These are phyloP conservation scores for Poeciliopsis paucimaculata DNA, from an alignment of 2,797 vertebrate genomes.

Conservation along the genomic window DNA sequence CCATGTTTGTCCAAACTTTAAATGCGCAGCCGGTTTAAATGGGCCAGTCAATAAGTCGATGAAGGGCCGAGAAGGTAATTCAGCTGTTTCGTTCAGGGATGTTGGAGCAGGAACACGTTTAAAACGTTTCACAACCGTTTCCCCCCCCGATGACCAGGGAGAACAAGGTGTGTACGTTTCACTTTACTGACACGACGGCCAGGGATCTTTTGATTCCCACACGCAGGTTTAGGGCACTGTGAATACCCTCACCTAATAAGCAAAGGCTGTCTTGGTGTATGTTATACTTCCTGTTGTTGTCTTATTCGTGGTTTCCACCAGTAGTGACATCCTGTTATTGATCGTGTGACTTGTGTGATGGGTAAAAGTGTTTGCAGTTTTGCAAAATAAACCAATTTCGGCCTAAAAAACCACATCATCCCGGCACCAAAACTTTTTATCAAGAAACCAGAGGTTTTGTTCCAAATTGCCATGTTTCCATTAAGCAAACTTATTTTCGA, in stretches of 20 bases:
- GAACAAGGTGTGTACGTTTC: background rate
- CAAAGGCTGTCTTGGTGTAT: background rate
- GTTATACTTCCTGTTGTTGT: too few species aligned
- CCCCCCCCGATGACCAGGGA: background rate
- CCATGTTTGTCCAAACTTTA: background rate
- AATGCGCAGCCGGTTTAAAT: background rate
- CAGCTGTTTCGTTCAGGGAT: background rate
- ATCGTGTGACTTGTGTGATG: too few species aligned
- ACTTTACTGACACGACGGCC: background rate
- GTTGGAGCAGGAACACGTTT: background rate
- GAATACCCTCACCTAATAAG: background rate
- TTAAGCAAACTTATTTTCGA: too few species aligned
- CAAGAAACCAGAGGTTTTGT: too few species aligned
- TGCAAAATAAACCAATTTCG: too few species aligned
- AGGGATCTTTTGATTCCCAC: background rate
- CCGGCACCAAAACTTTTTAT: too few species aligned
- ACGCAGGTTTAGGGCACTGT: background rate
- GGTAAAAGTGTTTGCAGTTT: too few species aligned
- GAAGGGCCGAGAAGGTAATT: background rate
- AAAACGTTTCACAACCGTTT: background rate
- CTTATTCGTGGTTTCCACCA: too few species aligned
- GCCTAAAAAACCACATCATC: too few species aligned
- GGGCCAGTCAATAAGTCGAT: background rate
- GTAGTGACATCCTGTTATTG: too few species aligned
- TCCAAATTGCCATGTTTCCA: too few species aligned